Conservation (phyloP, 2,797 vertebrate species). For the Oreortyx pictus region DNA sequence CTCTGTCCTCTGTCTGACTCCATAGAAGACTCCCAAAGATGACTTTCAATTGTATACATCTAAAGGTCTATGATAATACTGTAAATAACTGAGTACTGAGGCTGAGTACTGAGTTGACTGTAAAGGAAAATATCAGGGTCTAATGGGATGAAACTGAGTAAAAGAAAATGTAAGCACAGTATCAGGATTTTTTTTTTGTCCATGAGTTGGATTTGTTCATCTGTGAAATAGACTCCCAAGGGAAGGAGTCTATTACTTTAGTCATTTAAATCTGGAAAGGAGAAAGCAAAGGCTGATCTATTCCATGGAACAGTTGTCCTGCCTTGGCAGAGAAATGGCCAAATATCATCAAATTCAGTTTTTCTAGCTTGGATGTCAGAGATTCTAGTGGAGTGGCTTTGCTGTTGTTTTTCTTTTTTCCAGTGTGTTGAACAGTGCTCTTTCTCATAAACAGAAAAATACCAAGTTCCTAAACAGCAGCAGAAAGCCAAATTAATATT, state of each 20-base stretch:
- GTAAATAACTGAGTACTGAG: neutral
- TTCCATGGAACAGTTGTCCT: constrained; percentile 13
- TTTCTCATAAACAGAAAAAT: neutral
- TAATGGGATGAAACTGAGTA: neutral
- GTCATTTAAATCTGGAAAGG: constrained; percentile 45
- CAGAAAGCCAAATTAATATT: neutral
- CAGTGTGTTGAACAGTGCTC: accelerated
- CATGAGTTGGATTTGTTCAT: constrained; percentile 23
- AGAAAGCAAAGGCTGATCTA: constrained; percentile 32
- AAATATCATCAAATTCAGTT: constrained; percentile 5
- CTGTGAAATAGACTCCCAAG: constrained; percentile 63
- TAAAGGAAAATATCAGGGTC: neutral
- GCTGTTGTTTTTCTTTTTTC: neutral
- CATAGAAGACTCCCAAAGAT: neutral
- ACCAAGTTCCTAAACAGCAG: constrained; percentile 4
- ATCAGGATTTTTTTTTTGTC: neutral
- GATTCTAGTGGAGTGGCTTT: neutral
- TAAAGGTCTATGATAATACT: neutral
- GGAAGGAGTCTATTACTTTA: constrained; percentile 19
- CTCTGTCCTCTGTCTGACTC: neutral
- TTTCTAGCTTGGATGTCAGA: neutral
- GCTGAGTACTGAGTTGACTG: neutral
- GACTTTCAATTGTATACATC: accelerated
- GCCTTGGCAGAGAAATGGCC: constrained; percentile 19
- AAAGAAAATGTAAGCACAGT: neutral